phyloP scores from a whole-genome alignment of 2,797 vertebrate genomes.

The Mareca penelope region DNA sequence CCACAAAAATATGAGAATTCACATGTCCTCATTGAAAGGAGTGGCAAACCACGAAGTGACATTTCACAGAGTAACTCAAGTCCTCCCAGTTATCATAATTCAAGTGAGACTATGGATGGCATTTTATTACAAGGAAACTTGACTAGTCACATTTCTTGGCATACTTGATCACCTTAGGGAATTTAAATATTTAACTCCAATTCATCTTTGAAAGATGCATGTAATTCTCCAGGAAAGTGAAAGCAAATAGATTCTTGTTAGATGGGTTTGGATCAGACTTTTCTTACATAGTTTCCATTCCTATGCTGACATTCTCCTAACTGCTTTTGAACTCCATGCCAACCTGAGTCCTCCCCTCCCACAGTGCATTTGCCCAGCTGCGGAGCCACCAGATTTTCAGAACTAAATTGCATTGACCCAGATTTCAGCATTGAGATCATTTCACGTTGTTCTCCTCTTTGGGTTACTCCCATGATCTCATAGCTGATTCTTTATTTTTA shows the following conservation, averaged over 20 bases:
- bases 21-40: not conserved
- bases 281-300: not conserved
- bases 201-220: not conserved
- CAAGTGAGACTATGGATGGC: not conserved
- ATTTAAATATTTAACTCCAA: not conserved
- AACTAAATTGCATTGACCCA: not conserved
- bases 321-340: not conserved
- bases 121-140: not conserved
- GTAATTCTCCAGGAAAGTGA: not conserved
- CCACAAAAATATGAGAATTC: too few species aligned
- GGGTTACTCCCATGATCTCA: not conserved
- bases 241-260: not conserved
- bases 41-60: not conserved
- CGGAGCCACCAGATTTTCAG: not conserved
- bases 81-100: not conserved
- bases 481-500: not conserved
- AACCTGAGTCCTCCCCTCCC: not conserved
- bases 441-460: not conserved
- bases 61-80: not conserved
- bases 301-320: not conserved
- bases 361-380: not conserved
- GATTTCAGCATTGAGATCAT: rapidly evolving
- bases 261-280: not conserved
- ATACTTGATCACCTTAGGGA: not conserved
- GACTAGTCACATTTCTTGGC: not conserved